A percentile compares a stretch with the other conserved stretches of the same genome.
Evolutionary conservation across 1,140 invertebrate species (phyloP).

Genomic region (Drosophila sturtevanti): DNA sequence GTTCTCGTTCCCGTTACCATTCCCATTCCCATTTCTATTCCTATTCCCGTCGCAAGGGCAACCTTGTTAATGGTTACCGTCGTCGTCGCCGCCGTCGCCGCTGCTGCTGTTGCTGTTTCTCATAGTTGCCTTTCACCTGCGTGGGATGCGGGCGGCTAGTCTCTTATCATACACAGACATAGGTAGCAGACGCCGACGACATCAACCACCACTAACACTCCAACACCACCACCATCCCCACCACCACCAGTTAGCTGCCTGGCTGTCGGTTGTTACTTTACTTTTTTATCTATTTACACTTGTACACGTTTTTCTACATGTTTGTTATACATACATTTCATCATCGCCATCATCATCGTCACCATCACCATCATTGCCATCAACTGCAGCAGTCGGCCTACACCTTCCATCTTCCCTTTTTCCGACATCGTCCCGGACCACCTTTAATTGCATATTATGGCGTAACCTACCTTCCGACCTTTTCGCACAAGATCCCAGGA

Average conservation of each 20-base stretch:
- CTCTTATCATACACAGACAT: constrained; percentile 36
- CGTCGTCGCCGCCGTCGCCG: constrained; percentile 15
- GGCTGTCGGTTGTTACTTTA: constrained; percentile 17
- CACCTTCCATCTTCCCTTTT: constrained; percentile 4
- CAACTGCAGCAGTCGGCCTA: constrained; percentile 12
- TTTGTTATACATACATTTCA: constrained; percentile 67
- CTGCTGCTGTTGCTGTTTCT: constrained; percentile 34
- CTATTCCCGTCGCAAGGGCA: not conserved
- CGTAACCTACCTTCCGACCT: no score
- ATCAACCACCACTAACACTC: constrained; percentile 8
- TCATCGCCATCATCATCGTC: constrained; percentile 39
- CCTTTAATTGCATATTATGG: not conserved
- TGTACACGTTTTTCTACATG: constrained; percentile 77
- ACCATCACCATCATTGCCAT: no score
- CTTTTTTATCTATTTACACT: constrained; percentile 78
- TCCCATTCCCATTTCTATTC: not conserved
- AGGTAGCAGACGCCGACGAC: constrained; percentile 17
- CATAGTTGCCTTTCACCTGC: constrained; percentile 3
- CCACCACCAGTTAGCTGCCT: constrained; percentile 11
- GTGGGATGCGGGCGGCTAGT: constrained; percentile 3
- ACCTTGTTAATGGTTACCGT: constrained; percentile 6
- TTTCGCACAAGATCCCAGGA: not conserved
- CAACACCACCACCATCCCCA: not conserved
- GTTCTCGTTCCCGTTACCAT: not conserved
- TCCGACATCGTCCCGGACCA: not conserved